Conservation (phyloP, 2,113 vertebrate species). For the Pavo muticus region DNA sequence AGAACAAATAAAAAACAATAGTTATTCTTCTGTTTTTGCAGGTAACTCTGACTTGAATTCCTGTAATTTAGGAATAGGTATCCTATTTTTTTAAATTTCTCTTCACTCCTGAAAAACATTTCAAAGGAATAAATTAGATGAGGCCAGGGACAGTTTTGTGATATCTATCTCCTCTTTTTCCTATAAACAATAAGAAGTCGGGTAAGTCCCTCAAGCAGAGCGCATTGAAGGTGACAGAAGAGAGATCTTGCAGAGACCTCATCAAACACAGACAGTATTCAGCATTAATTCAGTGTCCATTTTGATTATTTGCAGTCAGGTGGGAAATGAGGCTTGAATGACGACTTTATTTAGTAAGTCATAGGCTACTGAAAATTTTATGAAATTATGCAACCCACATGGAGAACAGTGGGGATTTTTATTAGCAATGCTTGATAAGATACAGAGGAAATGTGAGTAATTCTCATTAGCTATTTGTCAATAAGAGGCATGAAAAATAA, state of each 20-base stretch:
- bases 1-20: conserved; percentile 37
- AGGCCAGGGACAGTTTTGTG: conserved; percentile 70
- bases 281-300: conserved; percentile 76
- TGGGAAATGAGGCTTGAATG: conserved; percentile 77
- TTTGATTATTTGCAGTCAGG: conserved; percentile 47
- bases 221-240: conserved; percentile 77
- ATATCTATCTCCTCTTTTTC: conserved; percentile 75
- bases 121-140: conserved; percentile 81
- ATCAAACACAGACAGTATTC: conserved; percentile 74
- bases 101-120: conserved; percentile 58
- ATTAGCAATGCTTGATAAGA: conserved; percentile 69
- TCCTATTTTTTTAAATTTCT: neutral
- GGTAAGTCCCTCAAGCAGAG: conserved; percentile 76
- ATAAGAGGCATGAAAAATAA: conserved; percentile 72
- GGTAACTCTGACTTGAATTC: neutral
- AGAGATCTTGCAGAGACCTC: conserved; percentile 73
- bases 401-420: conserved; percentile 60
- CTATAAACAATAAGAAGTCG: conserved; percentile 79
- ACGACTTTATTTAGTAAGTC: conserved; percentile 80
- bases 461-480: conserved; percentile 75
- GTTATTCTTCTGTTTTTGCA: conserved; percentile 48
- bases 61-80: neutral
- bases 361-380: conserved; percentile 74
- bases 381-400: conserved; percentile 66
- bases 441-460: conserved; percentile 58